phyloP scores from a whole-genome alignment of 1,140 invertebrate species.

The Euwallacea similis region DNA sequence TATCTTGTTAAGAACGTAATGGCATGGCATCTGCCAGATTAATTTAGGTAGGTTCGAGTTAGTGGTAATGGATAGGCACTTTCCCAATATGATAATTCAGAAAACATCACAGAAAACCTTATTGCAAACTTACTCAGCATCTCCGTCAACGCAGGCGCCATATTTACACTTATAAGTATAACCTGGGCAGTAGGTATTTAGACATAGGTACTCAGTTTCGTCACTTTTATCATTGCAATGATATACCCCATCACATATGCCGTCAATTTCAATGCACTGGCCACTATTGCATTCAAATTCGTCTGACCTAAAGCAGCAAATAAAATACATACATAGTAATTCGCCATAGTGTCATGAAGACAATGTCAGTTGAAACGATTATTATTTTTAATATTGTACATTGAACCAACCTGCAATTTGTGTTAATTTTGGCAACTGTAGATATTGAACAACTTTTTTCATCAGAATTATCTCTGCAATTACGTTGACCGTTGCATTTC shows the following conservation, averaged over 20 bases:
- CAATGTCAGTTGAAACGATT: neutral
- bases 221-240: slow-evolving; percentile 67
- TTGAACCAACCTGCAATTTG: slow-evolving; percentile 37
- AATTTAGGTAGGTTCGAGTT: too few species aligned
- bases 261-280: slow-evolving; percentile 59
- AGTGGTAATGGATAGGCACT: too few species aligned
- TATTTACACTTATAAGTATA: slow-evolving; percentile 47
- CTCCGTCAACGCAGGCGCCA: slow-evolving; percentile 46
- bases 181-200: slow-evolving; percentile 41
- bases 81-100: too few species aligned
- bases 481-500: slow-evolving; percentile 60
- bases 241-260: slow-evolving; percentile 55
- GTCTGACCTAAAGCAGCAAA: slow-evolving; percentile 37
- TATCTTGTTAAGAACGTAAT: too few species aligned
- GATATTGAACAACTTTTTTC: slow-evolving; percentile 52
- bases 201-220: slow-evolving; percentile 56
- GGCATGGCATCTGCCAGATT: too few species aligned
- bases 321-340: neutral
- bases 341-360: neutral
- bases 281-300: slow-evolving; percentile 61
- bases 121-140: slow-evolving; percentile 30
- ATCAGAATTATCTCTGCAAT: slow-evolving; percentile 64
- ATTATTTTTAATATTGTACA: neutral
- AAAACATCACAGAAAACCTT: neutral
- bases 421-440: neutral